Evolutionary conservation across 92 coral and sea anemone species (phyloP), one percentile per base, ranked within the genome.

Genomic region (Desmophyllum pertusum): DNA sequence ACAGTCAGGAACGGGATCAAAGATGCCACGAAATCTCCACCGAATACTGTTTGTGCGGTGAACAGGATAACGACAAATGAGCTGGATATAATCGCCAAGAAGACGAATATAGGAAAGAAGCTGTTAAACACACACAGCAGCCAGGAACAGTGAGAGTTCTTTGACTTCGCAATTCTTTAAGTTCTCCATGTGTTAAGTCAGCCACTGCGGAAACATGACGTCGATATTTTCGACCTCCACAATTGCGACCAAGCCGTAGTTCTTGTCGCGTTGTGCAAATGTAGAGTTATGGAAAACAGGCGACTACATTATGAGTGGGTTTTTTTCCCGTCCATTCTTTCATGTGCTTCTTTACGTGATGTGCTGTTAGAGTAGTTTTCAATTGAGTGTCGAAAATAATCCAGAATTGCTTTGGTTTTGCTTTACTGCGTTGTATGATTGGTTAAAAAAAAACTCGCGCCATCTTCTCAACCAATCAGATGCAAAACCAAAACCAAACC

Each of bases 71-170:
- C 76, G 21, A 80, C 35, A 10, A 52, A 38, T 50, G 84, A 80
- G 15, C 64, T 53, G 37, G 40, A 36, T 4, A 80, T 51, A 53
- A 80, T 45, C 1, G 68, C 14, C 5, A 69, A 23, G 39, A 80
- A 68, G 3, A 48, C 40, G 51, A 69, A 0, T 17, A 80, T 25
- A 5, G 84, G 84, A 21, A 80, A 8, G 76, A 80, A n/a, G 1
- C 77, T 68, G n/a, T 68, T 18, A n/a, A 7, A 23, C 3, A 13
- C 19, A 18, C 1, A 69, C 70, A n/a, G 38, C 2, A 18, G 30
- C 67, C 39, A 80, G 6, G 84, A 80, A 80, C 59, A 80, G 13
- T 10, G 68, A 25, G 25, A n/a, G n/a, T n/a, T n/a, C n/a, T n/a
- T 45, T 21, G 51, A 29, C 42, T 33, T 45, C 33, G n/a, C 10